Percentiles rank a stretch among this genome's conserved stretches.
phyloP scores from a whole-genome alignment of 1,140 invertebrate genomes.

The Macrostomum lignano region DNA sequence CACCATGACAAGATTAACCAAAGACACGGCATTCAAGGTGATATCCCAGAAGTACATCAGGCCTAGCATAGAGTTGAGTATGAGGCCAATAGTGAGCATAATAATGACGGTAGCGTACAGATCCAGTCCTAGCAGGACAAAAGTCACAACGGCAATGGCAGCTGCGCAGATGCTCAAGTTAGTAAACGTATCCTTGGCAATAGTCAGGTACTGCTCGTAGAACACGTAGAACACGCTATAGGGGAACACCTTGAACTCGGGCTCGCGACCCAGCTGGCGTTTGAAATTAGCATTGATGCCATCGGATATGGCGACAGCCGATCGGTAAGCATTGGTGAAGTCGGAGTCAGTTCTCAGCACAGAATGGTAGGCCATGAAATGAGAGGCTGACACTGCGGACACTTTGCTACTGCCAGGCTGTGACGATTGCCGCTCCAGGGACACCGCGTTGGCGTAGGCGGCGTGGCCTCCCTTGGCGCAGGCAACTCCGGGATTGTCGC shows the following conservation, averaged over 20 bases:
- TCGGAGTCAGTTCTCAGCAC: constrained; percentile 45
- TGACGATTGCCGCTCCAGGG: too few species aligned
- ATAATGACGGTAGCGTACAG: constrained; percentile 48
- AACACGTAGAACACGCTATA: constrained; percentile 76
- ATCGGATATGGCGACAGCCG: constrained; percentile 42
- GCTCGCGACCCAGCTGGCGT: too few species aligned
- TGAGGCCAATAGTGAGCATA: constrained; percentile 43
- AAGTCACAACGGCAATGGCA: constrained; percentile 47
- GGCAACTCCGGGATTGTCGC: constrained; percentile 41
- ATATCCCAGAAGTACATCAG: constrained; percentile 70
- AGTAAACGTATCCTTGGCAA: constrained; percentile 46
- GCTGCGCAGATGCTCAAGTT: constrained; percentile 44
- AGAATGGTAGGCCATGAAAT: constrained; percentile 65
- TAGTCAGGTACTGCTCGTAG: constrained; percentile 70
- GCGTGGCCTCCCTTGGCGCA: constrained; percentile 46
- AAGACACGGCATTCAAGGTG: constrained; percentile 59
- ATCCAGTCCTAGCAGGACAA: constrained; percentile 54
- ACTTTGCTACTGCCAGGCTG: not conserved
- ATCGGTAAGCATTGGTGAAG: constrained; percentile 45
- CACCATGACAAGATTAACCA: constrained; percentile 87
- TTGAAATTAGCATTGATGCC: too few species aligned
- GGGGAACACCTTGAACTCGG: constrained; percentile 38
- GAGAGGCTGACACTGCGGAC: constrained; percentile 32
- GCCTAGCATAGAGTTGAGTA: constrained; percentile 49
- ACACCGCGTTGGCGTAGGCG: constrained; percentile 28